Evolutionary conservation across 2,888 invertebrate genomes (phyloP), one percentile per base, ranked within the genome.

Genomic region (Tortrix viridana): DNA sequence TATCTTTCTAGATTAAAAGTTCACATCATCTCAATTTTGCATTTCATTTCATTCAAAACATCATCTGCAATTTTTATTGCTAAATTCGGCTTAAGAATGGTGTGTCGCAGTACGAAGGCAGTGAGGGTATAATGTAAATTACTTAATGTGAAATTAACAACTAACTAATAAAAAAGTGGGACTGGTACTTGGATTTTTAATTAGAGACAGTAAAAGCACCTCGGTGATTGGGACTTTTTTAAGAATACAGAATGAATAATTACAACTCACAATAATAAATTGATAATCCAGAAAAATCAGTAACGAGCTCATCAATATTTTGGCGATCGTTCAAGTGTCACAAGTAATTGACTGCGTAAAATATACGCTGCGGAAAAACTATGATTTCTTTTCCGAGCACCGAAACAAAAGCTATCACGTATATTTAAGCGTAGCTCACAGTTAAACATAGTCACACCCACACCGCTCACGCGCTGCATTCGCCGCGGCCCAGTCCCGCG

Each of bases 371-470:
- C 18, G 53, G 22, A 16, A 62, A 62, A 53, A 41, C 74, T 72
- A 72, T 70, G 70, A 65, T 77, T 70, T 71, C 66, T 82, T 82
- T 83, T 85, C 77, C 72, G 76, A 81, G 81, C 82, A 78, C 79
- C 75, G 76, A 81, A 89, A 89, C 89, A 90, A 89, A 89, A 89
- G 89, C 88, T 86, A 85, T 82, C 48, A 53, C 52, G 57, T 89
- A 86, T 90, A 90, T 88, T 90, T 89, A 81, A 79, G 90, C 88
- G 85, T 86, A 80, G 89, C 89, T 91, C 90, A 88, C 85, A 82
- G 82, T 89, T 91, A 91, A 86, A 89, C 91, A 88, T 90, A 90
- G 91, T 81, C 78, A 80, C 91, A 75, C 90, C 90, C 86, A 89
- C 89, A 78, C 83, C 72, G 77, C 81, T 74, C 81, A 66, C 72